phyloP scores from a whole-genome alignment of 2,888 invertebrate species.

The Conus canariensis region DNA sequence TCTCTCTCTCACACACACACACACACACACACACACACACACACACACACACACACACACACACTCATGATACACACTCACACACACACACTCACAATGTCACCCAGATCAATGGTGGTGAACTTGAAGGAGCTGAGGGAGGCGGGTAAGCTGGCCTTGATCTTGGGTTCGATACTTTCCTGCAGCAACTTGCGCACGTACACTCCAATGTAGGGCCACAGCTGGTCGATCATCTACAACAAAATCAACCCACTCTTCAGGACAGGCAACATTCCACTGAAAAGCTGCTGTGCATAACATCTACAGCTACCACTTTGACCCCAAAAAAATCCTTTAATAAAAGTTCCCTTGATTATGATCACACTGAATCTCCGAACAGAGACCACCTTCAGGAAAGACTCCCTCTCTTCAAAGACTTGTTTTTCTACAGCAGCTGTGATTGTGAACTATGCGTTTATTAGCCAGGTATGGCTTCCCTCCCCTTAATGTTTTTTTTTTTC shows the following conservation, averaged over 20 bases:
- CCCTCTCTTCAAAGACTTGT: too few relatives aligned
- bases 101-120: constrained; percentile 95
- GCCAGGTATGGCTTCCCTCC: too few relatives aligned
- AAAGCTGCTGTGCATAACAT: too few relatives aligned
- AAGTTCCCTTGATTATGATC: too few relatives aligned
- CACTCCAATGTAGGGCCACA: constrained; percentile 98
- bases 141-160: constrained; percentile 86
- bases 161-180: constrained; percentile 91
- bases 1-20: too few relatives aligned
- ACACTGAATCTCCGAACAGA: too few relatives aligned
- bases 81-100: constrained; percentile 86
- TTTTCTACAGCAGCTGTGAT: too few relatives aligned
- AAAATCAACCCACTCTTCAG: not conserved
- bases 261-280: not conserved
- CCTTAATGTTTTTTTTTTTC: too few relatives aligned
- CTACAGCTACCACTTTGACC: too few relatives aligned
- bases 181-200: constrained; percentile 91
- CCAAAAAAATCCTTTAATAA: too few relatives aligned
- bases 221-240: constrained; percentile 83
- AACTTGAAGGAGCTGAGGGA: constrained; percentile 97
- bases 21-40: not conserved
- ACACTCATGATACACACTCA: not conserved
- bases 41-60: constrained; percentile 13
- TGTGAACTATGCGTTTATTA: too few relatives aligned
- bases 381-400: too few relatives aligned